These are phyloP conservation scores for Leptinotarsa tumamoca DNA, from an alignment of 2,888 invertebrate species.

Conservation along the genomic window DNA sequence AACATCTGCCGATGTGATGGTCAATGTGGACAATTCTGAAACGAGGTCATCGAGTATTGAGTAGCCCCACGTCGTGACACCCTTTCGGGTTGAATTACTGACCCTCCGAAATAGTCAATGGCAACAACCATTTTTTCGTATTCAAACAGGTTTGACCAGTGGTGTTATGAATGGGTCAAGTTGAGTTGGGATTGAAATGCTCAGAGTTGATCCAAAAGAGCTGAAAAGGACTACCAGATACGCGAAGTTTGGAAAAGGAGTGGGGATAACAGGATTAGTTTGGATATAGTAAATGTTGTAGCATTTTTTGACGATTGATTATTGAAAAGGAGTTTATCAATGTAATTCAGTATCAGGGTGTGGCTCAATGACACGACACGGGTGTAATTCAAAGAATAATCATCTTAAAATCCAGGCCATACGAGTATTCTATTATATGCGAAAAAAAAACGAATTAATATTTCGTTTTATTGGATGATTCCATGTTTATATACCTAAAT, in stretches of 20 bases:
- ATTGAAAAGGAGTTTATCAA: too few relatives aligned
- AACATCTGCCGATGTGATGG: constrained; percentile 44
- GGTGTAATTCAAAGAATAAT: too few relatives aligned
- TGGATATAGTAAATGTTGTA: too few relatives aligned
- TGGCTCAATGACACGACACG: too few relatives aligned
- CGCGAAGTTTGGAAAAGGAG: not conserved
- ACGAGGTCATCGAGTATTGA: constrained; percentile 40
- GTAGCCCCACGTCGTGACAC: constrained; percentile 40
- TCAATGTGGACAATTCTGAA: constrained; percentile 40
- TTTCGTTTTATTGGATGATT: too few relatives aligned
- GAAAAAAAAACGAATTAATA: too few relatives aligned
- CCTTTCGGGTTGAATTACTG: constrained; percentile 45
- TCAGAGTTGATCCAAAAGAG: constrained; percentile 11
- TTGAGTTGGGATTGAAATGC: constrained; percentile 21
- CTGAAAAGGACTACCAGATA: not conserved
- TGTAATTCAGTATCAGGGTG: too few relatives aligned
- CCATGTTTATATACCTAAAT: too few relatives aligned
- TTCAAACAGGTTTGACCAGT: constrained; percentile 47
- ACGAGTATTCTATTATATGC: too few relatives aligned
- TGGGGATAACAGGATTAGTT: too few relatives aligned
- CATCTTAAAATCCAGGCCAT: too few relatives aligned
- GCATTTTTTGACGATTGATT: too few relatives aligned
- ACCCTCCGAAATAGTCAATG: constrained; percentile 46
- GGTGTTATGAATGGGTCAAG: constrained; percentile 32
- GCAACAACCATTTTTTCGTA: constrained; percentile 38